Evolutionary conservation across 2,888 invertebrate species (phyloP).

Genomic region (Amorpha juglandis): DNA sequence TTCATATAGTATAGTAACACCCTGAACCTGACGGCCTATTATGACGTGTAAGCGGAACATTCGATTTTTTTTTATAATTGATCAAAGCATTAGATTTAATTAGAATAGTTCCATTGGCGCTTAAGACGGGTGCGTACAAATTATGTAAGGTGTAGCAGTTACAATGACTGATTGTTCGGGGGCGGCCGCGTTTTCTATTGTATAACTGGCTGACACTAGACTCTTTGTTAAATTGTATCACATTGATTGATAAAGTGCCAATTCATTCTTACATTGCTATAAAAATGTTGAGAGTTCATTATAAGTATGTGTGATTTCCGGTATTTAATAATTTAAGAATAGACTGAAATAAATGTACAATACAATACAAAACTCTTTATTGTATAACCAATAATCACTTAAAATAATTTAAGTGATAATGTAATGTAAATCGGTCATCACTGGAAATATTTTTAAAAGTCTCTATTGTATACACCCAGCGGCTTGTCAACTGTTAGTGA

Average conservation of each 20-base stretch:
- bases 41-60: slow-evolving; percentile 35
- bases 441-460: slow-evolving; percentile 3
- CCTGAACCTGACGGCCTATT: slow-evolving; percentile 8
- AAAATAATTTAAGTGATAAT: no score
- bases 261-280: not conserved
- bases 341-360: no score
- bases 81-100: slow-evolving; percentile 51
- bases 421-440: not conserved
- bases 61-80: slow-evolving; percentile 43
- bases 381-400: no score
- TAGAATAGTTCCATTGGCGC: slow-evolving; percentile 49
- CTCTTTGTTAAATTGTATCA: not conserved
- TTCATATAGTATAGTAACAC: slow-evolving; percentile 8
- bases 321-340: not conserved
- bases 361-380: no score
- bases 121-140: slow-evolving; percentile 62
- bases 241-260: not conserved
- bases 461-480: not conserved
- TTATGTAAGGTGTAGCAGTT: slow-evolving; percentile 48
- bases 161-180: slow-evolving; percentile 50
- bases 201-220: not conserved
- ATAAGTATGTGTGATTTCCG: not conserved
- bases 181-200: slow-evolving; percentile 16
- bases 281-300: no score
- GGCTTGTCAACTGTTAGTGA: not conserved